phyloP scores from a whole-genome alignment of 2,888 invertebrate genomes.

The Yponomeuta cagnagella region DNA sequence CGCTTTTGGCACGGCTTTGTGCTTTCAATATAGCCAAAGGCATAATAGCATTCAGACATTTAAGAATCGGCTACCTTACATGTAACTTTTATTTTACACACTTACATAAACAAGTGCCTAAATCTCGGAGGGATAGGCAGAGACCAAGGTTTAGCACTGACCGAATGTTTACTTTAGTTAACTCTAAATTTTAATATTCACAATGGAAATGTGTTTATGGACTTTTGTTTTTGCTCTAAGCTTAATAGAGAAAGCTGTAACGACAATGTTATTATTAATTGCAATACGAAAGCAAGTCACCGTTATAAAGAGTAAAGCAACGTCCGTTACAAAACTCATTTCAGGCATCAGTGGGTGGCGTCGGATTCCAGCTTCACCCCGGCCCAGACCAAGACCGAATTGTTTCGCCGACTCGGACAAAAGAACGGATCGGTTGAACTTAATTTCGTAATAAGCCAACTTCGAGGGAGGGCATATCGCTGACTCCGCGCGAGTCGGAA shows the following conservation, averaged over 20 bases:
- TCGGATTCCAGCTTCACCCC: background rate
- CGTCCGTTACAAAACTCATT: conserved; percentile 1
- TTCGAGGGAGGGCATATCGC: conserved; percentile 9
- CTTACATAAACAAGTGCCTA: too few species aligned
- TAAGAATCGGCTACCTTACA: background rate
- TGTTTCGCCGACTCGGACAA: conserved; percentile 10
- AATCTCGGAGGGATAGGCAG: background rate
- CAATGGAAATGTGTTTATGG: too few species aligned
- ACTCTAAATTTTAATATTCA: too few species aligned
- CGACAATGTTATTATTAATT: background rate
- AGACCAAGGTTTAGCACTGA: background rate
- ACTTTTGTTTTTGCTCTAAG: too few species aligned
- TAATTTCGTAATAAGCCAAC: conserved; percentile 15
- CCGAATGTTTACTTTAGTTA: too few species aligned
- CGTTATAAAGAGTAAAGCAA: background rate
- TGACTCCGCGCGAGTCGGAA: background rate
- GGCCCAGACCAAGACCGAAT: background rate
- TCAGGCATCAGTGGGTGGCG: background rate
- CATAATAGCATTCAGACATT: background rate
- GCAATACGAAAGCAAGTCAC: background rate
- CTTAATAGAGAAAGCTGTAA: background rate
- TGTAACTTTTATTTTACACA: background rate
- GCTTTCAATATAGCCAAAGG: background rate
- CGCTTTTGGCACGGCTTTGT: conserved; percentile 1
- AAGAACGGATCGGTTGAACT: conserved; percentile 12